Evolutionary conservation across 2,113 vertebrate species (phyloP).

Genomic region (Perca schrenkii): DNA sequence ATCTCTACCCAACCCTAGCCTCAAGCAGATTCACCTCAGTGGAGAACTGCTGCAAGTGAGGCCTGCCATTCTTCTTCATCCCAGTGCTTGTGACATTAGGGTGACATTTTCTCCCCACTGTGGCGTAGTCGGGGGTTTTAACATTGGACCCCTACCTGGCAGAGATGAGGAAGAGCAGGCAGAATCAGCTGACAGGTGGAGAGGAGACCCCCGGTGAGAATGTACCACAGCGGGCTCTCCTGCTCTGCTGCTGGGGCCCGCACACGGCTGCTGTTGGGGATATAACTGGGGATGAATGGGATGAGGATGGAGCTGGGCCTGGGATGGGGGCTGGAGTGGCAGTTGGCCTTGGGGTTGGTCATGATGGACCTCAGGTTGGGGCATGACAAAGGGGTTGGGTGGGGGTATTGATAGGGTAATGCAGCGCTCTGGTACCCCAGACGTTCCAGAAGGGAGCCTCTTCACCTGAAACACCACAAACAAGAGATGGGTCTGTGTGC

Average conservation of each 20-base stretch:
- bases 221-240: slow-evolving; percentile 54
- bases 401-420: slow-evolving; percentile 58
- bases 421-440: slow-evolving; percentile 56
- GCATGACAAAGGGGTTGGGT: neutral
- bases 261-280: slow-evolving; percentile 38
- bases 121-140: slow-evolving; percentile 60
- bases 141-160: slow-evolving; percentile 75
- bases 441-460: slow-evolving; percentile 81
- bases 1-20: slow-evolving; percentile 59
- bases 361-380: slow-evolving; percentile 34
- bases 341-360: slow-evolving; percentile 29
- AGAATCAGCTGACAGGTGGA: slow-evolving; percentile 61
- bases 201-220: slow-evolving; percentile 65
- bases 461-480: slow-evolving; percentile 83
- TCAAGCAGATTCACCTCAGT: slow-evolving; percentile 60
- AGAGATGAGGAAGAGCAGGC: slow-evolving; percentile 69
- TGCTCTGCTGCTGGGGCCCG: slow-evolving; percentile 57
- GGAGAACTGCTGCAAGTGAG: slow-evolving; percentile 50
- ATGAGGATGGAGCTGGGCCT: slow-evolving; percentile 60
- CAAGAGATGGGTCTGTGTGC: neutral
- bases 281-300: slow-evolving; percentile 19
- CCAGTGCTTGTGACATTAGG: slow-evolving; percentile 72
- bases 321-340: slow-evolving; percentile 26
- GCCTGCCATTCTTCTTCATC: slow-evolving; percentile 73
- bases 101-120: slow-evolving; percentile 80